phyloP scores from a whole-genome alignment of 1,140 invertebrate genomes.

The Pogonomyrmex barbatus region DNA sequence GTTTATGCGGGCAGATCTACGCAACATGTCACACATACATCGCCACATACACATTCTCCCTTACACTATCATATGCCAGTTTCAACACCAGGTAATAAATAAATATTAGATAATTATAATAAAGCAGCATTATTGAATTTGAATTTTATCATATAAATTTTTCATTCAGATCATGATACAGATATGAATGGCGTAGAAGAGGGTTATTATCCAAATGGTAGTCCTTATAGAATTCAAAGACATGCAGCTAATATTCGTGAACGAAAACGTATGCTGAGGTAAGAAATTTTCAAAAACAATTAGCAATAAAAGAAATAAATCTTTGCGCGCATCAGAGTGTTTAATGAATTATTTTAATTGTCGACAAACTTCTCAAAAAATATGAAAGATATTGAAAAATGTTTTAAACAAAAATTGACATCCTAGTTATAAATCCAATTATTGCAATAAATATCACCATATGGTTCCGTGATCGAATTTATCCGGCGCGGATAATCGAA shows the following conservation, averaged over 20 bases:
- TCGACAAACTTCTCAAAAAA: no score
- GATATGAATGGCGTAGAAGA: conserved; percentile 85
- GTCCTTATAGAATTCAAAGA: conserved; percentile 94
- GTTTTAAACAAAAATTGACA: no score
- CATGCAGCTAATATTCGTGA: conserved; percentile 97
- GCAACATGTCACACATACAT: conserved; percentile 81
- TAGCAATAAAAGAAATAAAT: not conserved
- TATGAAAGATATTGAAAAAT: no score
- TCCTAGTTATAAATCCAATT: no score
- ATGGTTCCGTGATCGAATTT: no score
- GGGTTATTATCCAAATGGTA: conserved; percentile 88
- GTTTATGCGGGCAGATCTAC: conserved; percentile 88
- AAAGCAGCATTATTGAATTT: not conserved
- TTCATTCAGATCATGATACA: conserved; percentile 81
- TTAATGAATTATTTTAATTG: no score
- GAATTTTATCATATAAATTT: conserved; percentile 23
- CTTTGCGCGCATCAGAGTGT: no score
- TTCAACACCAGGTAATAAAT: conserved; percentile 81
- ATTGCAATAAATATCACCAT: no score
- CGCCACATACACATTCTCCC: conserved; percentile 82
- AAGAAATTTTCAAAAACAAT: conserved; percentile 82
- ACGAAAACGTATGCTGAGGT: conserved; percentile 98
- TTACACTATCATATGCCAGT: conserved; percentile 84
- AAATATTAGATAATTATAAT: conserved; percentile 11
- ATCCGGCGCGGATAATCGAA: no score